Percentiles rank a stretch among this genome's conserved stretches.
Conservation (phyloP, 2,797 vertebrate genomes). For the Balearica regulorum region DNA sequence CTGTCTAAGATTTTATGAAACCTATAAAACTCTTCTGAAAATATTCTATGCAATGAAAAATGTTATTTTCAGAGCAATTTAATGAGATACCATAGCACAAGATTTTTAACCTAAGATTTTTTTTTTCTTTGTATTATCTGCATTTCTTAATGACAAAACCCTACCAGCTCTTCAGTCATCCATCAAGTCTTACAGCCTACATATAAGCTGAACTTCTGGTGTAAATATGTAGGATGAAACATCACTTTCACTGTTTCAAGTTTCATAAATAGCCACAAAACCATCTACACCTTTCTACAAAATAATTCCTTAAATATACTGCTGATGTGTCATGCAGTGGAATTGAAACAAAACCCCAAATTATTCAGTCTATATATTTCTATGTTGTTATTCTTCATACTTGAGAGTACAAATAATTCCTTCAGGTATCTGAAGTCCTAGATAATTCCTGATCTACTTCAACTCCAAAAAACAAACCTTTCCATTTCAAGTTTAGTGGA, state of each 20-base stretch:
- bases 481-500: not conserved
- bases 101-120: not conserved
- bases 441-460: not conserved
- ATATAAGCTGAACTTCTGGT: not conserved
- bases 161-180: not conserved
- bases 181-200: not conserved
- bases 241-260: not conserved
- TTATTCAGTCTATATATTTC: not conserved
- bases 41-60: not conserved
- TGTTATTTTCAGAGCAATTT: not conserved
- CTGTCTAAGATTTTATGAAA: not conserved
- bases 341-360: not conserved
- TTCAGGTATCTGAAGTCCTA: not conserved
- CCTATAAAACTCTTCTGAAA: not conserved
- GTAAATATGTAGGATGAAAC: not conserved
- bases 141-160: not conserved
- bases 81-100: not conserved
- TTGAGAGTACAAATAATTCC: not conserved
- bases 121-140: not conserved
- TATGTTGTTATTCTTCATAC: not conserved
- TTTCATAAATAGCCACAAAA: not conserved
- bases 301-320: not conserved
- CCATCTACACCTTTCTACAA: not conserved
- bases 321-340: not conserved
- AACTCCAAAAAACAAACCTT: not conserved